Conservation (phyloP, 2,888 invertebrate species). For the Lasioglossum lativentre region DNA sequence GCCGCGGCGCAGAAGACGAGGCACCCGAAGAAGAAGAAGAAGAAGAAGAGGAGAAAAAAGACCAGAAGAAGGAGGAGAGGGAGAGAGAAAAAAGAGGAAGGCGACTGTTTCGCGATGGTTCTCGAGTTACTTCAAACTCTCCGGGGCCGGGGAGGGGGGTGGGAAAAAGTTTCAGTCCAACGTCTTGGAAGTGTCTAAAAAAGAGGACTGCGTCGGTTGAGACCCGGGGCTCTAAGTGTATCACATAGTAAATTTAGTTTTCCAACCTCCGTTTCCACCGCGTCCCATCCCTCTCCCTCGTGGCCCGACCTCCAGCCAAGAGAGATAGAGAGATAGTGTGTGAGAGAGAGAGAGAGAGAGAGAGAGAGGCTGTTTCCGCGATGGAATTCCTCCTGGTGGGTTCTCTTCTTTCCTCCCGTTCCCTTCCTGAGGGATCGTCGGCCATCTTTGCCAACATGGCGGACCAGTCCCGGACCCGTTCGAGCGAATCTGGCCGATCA, state of each 20-base stretch:
- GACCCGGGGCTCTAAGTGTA: constrained; percentile 81
- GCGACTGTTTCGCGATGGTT: constrained; percentile 70
- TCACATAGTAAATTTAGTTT: constrained; percentile 85
- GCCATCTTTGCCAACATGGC: constrained; percentile 72
- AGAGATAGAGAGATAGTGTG: background rate
- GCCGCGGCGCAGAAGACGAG: background rate
- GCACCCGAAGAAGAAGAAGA: background rate
- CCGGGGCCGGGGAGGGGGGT: constrained; percentile 43
- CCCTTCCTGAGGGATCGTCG: constrained; percentile 63
- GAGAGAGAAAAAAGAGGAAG: constrained; percentile 14
- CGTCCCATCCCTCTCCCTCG: constrained; percentile 29
- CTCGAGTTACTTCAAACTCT: constrained; percentile 74
- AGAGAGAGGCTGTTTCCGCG: constrained; percentile 17
- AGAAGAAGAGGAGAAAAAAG: background rate
- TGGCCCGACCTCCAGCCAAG: constrained; percentile 37
- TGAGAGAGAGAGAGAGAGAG: background rate
- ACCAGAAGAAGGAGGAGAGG: constrained; percentile 30
- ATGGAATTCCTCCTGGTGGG: constrained; percentile 46
- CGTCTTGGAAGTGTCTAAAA: constrained; percentile 83
- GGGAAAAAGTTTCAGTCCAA: constrained; percentile 79
- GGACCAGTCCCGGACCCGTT: constrained; percentile 78
- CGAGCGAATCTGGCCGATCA: constrained; percentile 84
- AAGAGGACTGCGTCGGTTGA: constrained; percentile 75
- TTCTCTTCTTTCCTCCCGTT: background rate
- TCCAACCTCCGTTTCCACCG: constrained; percentile 75